Base-by-base conservation (phyloP, 2,113 vertebrate species). In the Heteronetta atricapilla region DNA sequence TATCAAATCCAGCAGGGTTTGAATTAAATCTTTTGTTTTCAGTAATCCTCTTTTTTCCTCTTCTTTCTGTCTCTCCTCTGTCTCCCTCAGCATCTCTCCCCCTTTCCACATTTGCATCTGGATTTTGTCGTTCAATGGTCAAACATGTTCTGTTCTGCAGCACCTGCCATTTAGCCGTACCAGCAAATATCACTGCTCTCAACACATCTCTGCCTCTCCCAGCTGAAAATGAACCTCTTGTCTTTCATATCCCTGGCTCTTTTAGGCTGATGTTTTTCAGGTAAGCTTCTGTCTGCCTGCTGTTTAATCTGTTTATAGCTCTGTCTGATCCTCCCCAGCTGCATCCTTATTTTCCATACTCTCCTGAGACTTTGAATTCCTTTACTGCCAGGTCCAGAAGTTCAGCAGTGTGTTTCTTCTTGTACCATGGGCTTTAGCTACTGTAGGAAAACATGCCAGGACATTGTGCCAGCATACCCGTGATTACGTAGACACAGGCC, bases 231-330 rank as follows among this genome's bases (percentile, higher is more conserved):
- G 16, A 93, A 63, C 40, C 36, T 75, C 40, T 89, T 50, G 19
- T 79, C 59, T 86, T 82, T 52, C 44, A 36, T 26, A 74, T 70
- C 11, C 25, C n/a, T 11, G 59, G 31, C 25, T 69, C 78, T 77
- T 63, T 58, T n/a, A 66, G 59, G 55, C 50, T 86, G 55, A 36
- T 86, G 18, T 81, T 83, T 89, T 69, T 63, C 76, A 86, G 80
- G 80, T 72, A 84, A 81, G 66, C 53, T 74, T 91, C 86, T 86
- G 56, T 56, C 53, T 94, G 74, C 52, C 56, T 87, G 66, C 62
- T 78, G 42, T 90, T 94, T 90, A 70, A 67, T 86, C 80, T 90
- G 46, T 76, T 82, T 82, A 63, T 89, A 90, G 33, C 60, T 93
- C 76, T 50, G 38, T 78, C 52, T 90, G 77, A 59, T 95, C 69